Conservation (phyloP, 2,888 invertebrate species). For the Sclerodermus sp. region DNA sequence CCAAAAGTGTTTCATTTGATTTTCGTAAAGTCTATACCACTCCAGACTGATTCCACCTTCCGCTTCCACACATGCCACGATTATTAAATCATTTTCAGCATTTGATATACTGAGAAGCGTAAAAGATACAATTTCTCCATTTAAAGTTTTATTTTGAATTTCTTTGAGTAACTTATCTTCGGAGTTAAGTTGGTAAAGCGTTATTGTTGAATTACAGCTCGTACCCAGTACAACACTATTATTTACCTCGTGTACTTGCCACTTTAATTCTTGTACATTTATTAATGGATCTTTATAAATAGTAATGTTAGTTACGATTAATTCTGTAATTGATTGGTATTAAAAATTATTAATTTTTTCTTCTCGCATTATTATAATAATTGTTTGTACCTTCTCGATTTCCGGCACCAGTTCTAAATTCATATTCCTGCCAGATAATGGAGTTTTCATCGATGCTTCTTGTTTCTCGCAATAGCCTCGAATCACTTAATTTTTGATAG, state of each 20-base stretch:
- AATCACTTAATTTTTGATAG: conserved; percentile 4
- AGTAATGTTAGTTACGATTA: conserved; percentile 29
- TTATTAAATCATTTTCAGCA: conserved; percentile 17
- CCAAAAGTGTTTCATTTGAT: conserved; percentile 34
- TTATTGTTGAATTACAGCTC: conserved; percentile 14
- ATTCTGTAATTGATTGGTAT: conserved; percentile 26
- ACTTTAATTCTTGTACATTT: conserved; percentile 18
- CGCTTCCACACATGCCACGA: conserved; percentile 34
- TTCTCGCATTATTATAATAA: not conserved
- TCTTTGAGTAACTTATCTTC: not conserved
- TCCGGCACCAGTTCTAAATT: conserved; percentile 45
- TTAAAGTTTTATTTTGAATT: not conserved
- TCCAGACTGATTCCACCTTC: conserved; percentile 28
- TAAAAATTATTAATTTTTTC: not conserved
- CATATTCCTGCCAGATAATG: conserved; percentile 49
- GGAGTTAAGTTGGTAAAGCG: conserved; percentile 25
- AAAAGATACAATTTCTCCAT: not conserved
- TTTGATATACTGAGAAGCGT: not conserved
- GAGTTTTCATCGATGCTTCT: conserved; percentile 16
- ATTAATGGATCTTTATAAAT: conserved; percentile 17
- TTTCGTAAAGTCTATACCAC: conserved; percentile 45
- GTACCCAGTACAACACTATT: conserved; percentile 26
- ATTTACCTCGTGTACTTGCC: conserved; percentile 28
- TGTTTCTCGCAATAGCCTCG: conserved; percentile 5
- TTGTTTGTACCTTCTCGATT: conserved; percentile 56